Evolutionary conservation across 2,797 vertebrate species (phyloP).

Genomic region (Sebastes hopkinsi): DNA sequence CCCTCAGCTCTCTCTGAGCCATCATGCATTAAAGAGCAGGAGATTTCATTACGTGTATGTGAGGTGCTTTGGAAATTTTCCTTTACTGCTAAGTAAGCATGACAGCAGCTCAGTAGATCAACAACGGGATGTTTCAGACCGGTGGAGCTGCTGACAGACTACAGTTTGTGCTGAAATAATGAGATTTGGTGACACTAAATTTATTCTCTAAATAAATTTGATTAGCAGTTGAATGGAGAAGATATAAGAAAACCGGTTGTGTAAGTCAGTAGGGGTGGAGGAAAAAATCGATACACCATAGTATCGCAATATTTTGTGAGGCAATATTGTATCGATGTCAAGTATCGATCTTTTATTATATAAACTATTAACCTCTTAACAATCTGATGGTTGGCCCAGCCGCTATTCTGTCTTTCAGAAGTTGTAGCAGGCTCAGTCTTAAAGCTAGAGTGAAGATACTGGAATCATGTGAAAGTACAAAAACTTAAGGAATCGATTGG

Average conservation of each 20-base stretch:
- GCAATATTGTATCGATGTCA: no score
- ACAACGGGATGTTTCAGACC: slow-evolving; percentile 8
- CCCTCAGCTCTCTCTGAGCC: slow-evolving; percentile 32
- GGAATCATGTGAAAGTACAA: no score
- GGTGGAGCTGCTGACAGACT: slow-evolving; percentile 2
- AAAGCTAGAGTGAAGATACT: no score
- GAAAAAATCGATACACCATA: no score
- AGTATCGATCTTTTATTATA: no score
- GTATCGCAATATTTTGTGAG: no score
- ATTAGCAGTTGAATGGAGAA: neutral
- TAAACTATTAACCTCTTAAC: no score
- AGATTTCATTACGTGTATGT: slow-evolving; percentile 44
- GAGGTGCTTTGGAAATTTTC: slow-evolving; percentile 33
- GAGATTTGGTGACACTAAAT: neutral
- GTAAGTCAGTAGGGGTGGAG: neutral
- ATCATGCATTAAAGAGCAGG: slow-evolving; percentile 46
- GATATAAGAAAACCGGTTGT: neutral
- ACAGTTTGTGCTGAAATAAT: neutral
- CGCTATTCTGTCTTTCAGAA: no score
- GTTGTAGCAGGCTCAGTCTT: no score
- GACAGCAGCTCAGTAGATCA: slow-evolving; percentile 26
- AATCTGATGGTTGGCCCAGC: no score
- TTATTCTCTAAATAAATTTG: neutral
- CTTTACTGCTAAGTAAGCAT: slow-evolving; percentile 41
- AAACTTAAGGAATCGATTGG: no score